These are phyloP conservation scores for Corvus moneduloides DNA, from an alignment of 2,113 vertebrate species.

Conservation along the genomic window DNA sequence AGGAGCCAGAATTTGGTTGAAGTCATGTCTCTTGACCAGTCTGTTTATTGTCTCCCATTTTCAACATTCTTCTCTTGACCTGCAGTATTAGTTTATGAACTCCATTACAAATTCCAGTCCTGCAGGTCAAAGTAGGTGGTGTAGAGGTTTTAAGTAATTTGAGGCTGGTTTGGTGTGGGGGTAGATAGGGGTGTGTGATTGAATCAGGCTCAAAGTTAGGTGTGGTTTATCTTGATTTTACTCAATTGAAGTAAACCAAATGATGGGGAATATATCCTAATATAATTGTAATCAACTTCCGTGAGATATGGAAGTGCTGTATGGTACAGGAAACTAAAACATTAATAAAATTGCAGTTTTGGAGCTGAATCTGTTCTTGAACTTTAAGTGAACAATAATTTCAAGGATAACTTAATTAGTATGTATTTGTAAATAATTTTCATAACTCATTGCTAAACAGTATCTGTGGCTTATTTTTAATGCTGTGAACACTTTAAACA, in stretches of 20 bases:
- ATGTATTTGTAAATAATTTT: background rate
- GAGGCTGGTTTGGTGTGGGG: conserved; percentile 51
- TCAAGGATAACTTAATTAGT: background rate
- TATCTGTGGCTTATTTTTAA: background rate
- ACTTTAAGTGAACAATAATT: background rate
- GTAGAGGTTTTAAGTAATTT: conserved; percentile 54
- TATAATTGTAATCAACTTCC: conserved; percentile 30
- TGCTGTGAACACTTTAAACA: background rate
- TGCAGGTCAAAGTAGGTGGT: conserved; percentile 43
- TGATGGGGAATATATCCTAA: background rate
- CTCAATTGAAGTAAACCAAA: conserved; percentile 56
- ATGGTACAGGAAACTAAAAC: background rate
- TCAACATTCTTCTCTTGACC: conserved; percentile 62
- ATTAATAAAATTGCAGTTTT: background rate
- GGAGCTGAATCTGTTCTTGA: background rate
- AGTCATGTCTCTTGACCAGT: background rate
- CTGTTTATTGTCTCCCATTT: conserved; percentile 66
- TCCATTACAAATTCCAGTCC: conserved; percentile 56
- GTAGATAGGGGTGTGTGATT: conserved; percentile 35
- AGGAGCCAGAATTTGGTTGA: conserved; percentile 26
- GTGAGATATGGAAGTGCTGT: background rate
- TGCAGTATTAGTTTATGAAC: conserved; percentile 55
- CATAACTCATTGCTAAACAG: background rate
- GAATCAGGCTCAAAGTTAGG: conserved; percentile 46
- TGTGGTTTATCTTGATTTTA: conserved; percentile 59